A percentile compares a stretch with the other conserved stretches of the same genome.
phyloP scores from a whole-genome alignment of 2,888 invertebrate genomes.

The Drosophila incognita region DNA sequence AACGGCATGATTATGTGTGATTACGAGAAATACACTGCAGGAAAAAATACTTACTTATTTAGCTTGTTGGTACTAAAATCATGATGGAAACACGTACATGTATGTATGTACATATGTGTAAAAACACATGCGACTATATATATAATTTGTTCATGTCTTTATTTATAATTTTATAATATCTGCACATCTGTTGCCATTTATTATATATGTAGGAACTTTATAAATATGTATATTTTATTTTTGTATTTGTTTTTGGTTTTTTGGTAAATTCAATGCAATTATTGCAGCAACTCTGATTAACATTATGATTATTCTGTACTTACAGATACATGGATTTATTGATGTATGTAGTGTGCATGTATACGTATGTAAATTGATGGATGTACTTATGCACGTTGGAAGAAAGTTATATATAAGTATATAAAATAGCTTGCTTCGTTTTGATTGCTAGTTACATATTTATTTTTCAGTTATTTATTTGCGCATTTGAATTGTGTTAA shows the following conservation, averaged over 20 bases:
- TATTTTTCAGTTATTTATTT: not conserved
- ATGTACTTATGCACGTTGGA: slow-evolving; percentile 1
- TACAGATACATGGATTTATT: slow-evolving; percentile 15
- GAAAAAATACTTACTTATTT: not conserved
- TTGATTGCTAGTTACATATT: not conserved
- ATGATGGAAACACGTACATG: not conserved
- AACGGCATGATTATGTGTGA: no score
- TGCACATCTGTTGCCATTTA: slow-evolving; percentile 71
- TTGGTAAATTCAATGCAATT: slow-evolving; percentile 58
- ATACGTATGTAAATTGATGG: not conserved
- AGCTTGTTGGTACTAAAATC: not conserved
- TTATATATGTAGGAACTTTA: slow-evolving; percentile 77
- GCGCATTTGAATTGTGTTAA: not conserved
- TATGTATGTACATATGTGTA: not conserved
- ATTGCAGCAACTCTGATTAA: slow-evolving; percentile 64
- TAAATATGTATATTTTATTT: slow-evolving; percentile 51
- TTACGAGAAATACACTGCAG: not conserved
- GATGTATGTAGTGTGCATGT: not conserved
- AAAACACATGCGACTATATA: slow-evolving; percentile 12
- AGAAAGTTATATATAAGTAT: slow-evolving; percentile 5
- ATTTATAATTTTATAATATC: slow-evolving; percentile 75
- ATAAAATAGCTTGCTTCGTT: not conserved
- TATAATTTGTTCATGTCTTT: slow-evolving; percentile 45
- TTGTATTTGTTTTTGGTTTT: slow-evolving; percentile 21
- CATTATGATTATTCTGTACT: slow-evolving; percentile 37